Evolutionary conservation across 2,113 vertebrate genomes (phyloP), one percentile per base, ranked within the genome.

Genomic region (Pitta sordida): DNA sequence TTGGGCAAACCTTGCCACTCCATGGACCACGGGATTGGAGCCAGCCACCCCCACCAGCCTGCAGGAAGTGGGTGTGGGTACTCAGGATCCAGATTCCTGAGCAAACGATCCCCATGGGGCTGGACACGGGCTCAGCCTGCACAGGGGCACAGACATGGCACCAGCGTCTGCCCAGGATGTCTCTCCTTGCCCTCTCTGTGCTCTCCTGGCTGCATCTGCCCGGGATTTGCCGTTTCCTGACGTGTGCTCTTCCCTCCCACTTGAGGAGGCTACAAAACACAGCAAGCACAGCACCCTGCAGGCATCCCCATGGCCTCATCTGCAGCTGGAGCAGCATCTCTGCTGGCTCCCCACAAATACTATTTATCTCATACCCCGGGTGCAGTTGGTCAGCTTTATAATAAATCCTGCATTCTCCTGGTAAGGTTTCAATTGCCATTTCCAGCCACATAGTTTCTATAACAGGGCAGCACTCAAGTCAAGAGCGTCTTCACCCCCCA

Each of bases 21-120:
- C 79, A 46, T 0, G 0, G 69, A 63, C 51, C 17, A 6, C 0
- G 2, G 75, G 53, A 30, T 56, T 13, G 68, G 44, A 87, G 62
- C 21, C 52, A 37, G 32, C 13, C 67, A 39, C 11, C 32, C 21
- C 6, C 11, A 23, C 17, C 29, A 16, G 74, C 1, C 44, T 30
- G 64, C 60, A 77, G 60, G 29, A 44, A 39, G 65, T 2, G 21
- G 56, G 37, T 23, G 29, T 9, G 29, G 51, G 10, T 5, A 20
- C 68, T 27, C 32, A 13, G 64, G n/a, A 69, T 46, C 3, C 44
- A 34, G 51, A 58, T 32, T 13, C 46, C 75, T 52, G 62, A 1
- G 2, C 43, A 7, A 29, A 32, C 0, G 0, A 12, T 16, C 32
- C 63, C 79, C 8, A 0, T 0, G 64, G 59, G 37, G 20, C 3